Evolutionary conservation across 2,888 invertebrate species (phyloP).

Genomic region (Zygothrica quintamaculata): DNA sequence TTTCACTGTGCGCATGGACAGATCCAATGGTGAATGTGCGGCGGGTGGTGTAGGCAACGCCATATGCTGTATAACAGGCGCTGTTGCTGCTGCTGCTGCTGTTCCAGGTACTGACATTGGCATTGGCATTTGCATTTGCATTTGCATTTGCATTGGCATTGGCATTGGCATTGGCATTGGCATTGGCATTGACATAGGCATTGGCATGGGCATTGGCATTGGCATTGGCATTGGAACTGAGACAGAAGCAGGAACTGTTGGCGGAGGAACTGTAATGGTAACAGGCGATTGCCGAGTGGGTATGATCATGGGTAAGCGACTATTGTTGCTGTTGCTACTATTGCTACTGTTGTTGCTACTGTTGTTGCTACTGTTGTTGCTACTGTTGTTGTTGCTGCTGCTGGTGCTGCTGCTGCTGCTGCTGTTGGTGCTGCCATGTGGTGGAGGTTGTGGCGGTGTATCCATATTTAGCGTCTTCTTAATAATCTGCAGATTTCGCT

Average conservation of each 20-base stretch:
- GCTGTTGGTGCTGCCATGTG: slow-evolving; percentile 1
- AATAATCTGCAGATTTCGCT: slow-evolving; percentile 83
- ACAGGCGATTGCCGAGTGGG: slow-evolving; percentile 2
- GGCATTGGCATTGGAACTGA: neutral
- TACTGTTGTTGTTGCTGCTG: slow-evolving; percentile 22
- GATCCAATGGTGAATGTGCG: slow-evolving; percentile 89
- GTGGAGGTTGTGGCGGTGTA: slow-evolving; percentile 26
- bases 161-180: neutral
- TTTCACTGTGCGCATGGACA: slow-evolving; percentile 94
- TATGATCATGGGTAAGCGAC: neutral
- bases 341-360: too few species aligned
- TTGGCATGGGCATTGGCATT: too few species aligned
- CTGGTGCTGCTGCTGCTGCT: neutral
- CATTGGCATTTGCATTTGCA: neutral
- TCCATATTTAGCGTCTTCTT: slow-evolving; percentile 83
- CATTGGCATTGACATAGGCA: too few species aligned
- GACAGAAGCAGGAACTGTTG: neutral
- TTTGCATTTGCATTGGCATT: too few species aligned
- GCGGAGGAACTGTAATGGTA: neutral
- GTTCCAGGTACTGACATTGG: neutral
- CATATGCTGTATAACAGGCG: slow-evolving; percentile 15
- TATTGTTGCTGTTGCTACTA: neutral
- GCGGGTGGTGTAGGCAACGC: slow-evolving; percentile 23
- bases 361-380: slow-evolving; percentile 1
- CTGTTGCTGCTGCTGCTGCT: neutral